Conservation (phyloP, 2,113 vertebrate genomes). For the Papio anubis region DNA sequence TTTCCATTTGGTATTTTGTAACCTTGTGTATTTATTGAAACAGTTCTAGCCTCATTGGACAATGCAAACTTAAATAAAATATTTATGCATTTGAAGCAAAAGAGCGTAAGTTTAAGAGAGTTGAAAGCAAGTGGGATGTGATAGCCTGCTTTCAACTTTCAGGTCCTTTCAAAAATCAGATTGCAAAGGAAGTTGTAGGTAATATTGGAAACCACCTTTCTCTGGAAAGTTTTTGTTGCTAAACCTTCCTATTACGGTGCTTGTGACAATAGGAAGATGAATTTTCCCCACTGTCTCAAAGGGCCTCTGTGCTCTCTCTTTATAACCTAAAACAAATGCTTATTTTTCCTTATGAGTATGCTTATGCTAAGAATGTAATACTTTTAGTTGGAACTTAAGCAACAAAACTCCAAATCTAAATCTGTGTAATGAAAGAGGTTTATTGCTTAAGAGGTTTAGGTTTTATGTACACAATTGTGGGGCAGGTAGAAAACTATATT, state of each 20-base stretch:
- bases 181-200: neutral
- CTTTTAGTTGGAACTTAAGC: neutral
- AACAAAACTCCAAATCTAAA: neutral
- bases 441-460: neutral
- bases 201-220: neutral
- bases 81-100: neutral
- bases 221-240: neutral
- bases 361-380: neutral
- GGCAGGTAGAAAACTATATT: neutral
- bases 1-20: neutral
- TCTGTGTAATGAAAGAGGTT: too few relatives aligned
- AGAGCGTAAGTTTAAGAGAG: neutral
- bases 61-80: neutral
- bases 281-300: neutral
- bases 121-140: neutral
- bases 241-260: neutral
- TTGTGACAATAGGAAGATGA: neutral
- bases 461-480: neutral
- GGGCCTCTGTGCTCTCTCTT: neutral
- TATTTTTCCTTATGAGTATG: neutral
- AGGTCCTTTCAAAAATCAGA: slow-evolving; percentile 5
- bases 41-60: neutral
- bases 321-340: neutral
- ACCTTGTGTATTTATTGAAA: neutral
- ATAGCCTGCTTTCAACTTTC: neutral